Percentiles rank a stretch among this genome's conserved stretches.
Conservation (phyloP, 2,113 vertebrate species). For the Aleadryas rufinucha region DNA sequence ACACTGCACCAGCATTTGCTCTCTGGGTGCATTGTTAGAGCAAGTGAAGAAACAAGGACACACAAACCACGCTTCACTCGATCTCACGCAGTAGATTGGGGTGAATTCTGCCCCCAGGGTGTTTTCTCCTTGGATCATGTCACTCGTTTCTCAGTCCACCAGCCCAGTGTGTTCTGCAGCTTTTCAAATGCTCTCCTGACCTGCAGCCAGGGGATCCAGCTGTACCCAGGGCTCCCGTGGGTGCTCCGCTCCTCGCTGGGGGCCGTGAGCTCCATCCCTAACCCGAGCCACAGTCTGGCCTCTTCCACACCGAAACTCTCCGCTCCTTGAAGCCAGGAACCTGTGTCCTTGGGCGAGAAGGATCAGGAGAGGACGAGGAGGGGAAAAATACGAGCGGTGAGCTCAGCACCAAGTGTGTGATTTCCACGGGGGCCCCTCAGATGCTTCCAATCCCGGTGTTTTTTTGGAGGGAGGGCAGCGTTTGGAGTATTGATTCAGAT, state of each 20-base stretch:
- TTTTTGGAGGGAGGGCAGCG: not conserved
- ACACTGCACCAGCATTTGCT: not conserved
- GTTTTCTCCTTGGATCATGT: not conserved
- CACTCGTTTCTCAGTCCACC: not conserved
- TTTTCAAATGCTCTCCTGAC: not conserved
- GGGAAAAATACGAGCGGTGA: slow-evolving; percentile 24
- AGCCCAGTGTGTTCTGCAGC: not conserved
- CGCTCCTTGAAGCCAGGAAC: not conserved
- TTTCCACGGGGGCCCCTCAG: slow-evolving; percentile 25
- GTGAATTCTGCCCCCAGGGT: not conserved
- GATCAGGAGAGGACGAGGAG: not conserved
- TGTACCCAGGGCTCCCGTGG: not conserved
- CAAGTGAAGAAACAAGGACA: not conserved
- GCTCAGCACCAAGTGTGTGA: not conserved
- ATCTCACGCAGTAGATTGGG: not conserved
- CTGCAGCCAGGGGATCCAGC: not conserved
- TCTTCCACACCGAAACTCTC: not conserved
- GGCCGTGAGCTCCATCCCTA: not conserved
- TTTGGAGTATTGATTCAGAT: slow-evolving; percentile 52
- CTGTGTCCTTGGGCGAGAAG: not conserved
- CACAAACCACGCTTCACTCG: not conserved
- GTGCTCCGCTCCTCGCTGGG: not conserved
- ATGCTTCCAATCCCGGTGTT: not conserved
- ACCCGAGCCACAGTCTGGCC: not conserved
- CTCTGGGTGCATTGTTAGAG: not conserved